Percentiles rank a stretch among this genome's conserved stretches.
phyloP scores from a whole-genome alignment of 2,888 invertebrate species.

The Trachelus tabidus region DNA sequence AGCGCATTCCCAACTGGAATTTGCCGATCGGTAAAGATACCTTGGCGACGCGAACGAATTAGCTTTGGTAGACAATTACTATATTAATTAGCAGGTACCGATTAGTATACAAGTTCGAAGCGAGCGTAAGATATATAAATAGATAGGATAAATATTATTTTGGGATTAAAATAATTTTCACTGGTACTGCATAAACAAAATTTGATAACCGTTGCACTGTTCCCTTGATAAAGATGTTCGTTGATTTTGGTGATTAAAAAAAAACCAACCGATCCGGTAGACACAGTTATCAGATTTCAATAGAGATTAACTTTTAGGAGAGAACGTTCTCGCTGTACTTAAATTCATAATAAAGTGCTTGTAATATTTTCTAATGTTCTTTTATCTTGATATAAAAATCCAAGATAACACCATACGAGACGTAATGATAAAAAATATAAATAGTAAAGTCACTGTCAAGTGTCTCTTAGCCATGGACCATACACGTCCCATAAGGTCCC shows the following conservation, averaged over 20 bases:
- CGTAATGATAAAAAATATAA: neutral
- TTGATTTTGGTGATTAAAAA: neutral
- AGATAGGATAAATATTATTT: neutral
- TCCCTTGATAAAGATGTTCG: neutral
- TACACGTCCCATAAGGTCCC: neutral
- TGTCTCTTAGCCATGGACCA: neutral
- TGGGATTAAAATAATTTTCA: neutral
- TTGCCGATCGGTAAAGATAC: neutral
- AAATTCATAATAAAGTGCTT: neutral
- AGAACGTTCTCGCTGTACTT: neutral
- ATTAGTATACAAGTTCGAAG: constrained; percentile 51
- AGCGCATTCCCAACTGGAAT: neutral
- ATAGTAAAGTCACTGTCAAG: neutral
- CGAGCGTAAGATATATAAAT: constrained; percentile 16
- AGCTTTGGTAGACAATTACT: neutral
- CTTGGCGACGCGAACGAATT: neutral
- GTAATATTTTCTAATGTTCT: neutral
- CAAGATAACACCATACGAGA: neutral
- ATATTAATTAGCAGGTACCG: constrained; percentile 1
- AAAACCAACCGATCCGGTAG: neutral
- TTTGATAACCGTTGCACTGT: neutral
- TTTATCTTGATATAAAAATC: neutral
- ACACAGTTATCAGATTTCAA: neutral
- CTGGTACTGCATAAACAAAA: neutral
- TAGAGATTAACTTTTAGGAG: neutral